A percentile compares a stretch with the other conserved stretches of the same genome.
These are phyloP conservation scores for Cyphomyrus plagiostoma DNA, from an alignment of 2,113 vertebrate genomes.

Conservation along the genomic window DNA sequence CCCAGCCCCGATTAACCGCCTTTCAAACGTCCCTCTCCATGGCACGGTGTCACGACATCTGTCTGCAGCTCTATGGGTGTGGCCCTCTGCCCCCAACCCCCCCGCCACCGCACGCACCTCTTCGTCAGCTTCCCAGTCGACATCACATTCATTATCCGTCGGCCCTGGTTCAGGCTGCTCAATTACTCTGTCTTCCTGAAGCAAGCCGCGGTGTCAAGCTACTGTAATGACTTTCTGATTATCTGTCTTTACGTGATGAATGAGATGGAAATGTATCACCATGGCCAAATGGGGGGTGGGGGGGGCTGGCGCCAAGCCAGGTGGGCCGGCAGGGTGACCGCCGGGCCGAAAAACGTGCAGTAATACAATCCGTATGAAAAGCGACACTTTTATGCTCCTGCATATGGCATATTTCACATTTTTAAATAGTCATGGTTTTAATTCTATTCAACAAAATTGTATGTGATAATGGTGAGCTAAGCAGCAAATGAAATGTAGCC, in stretches of 20 bases:
- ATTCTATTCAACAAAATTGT: background rate
- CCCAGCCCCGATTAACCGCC: background rate
- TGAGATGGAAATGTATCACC: slow-evolving; percentile 73
- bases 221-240: slow-evolving; percentile 78
- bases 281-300: slow-evolving; percentile 44
- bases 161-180: slow-evolving; percentile 73
- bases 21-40: background rate
- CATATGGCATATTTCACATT: background rate
- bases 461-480: background rate
- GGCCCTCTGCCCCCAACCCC: slow-evolving; percentile 16
- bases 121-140: slow-evolving; percentile 31
- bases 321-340: slow-evolving; percentile 39
- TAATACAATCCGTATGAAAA: background rate
- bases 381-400: background rate
- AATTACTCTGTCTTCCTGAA: slow-evolving; percentile 74
- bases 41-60: background rate
- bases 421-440: background rate
- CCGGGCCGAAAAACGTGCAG: background rate
- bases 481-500: background rate
- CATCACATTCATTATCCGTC: slow-evolving; percentile 65
- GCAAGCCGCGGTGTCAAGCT: slow-evolving; percentile 67
- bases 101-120: slow-evolving; percentile 11
- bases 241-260: slow-evolving; percentile 78
- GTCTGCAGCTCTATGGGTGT: slow-evolving; percentile 27
- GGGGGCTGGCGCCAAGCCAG: slow-evolving; percentile 46